Evolutionary conservation across 2,797 vertebrate species (phyloP).

Genomic region (Lepus oiostolus): DNA sequence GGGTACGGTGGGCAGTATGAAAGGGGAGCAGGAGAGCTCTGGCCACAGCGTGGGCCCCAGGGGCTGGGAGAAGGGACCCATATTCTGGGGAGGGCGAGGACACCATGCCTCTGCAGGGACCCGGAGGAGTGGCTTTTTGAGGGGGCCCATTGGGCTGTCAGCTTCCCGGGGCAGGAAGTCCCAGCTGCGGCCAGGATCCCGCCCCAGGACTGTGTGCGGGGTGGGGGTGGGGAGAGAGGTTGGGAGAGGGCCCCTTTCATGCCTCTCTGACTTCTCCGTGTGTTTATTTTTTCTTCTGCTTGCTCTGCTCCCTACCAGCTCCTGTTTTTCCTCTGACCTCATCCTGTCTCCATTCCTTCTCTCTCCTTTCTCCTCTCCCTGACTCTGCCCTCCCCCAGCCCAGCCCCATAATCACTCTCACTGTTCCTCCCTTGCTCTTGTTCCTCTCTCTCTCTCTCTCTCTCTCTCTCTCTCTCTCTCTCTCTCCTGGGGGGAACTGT

Average conservation of each 20-base stretch:
- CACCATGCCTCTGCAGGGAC: neutral
- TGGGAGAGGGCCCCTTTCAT: neutral
- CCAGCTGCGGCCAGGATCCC: conserved; percentile 29
- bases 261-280: neutral
- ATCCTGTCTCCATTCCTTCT: neutral
- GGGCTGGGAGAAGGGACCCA: neutral
- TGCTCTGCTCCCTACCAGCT: neutral
- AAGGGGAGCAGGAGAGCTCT: neutral
- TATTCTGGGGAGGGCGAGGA: neutral
- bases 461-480: neutral
- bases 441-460: neutral
- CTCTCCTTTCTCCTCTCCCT: neutral
- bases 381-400: no score
- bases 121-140: conserved; percentile 29
- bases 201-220: conserved; percentile 26
- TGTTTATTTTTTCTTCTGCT: neutral
- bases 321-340: neutral
- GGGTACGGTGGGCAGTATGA: neutral
- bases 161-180: conserved; percentile 76
- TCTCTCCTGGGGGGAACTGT: neutral
- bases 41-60: neutral
- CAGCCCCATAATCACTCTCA: no score
- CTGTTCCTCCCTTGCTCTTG: neutral
- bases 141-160: neutral
- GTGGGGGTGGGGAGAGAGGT: neutral